Evolutionary conservation across 2,888 invertebrate species (phyloP).

Genomic region (Taphrorychus bicolor): DNA sequence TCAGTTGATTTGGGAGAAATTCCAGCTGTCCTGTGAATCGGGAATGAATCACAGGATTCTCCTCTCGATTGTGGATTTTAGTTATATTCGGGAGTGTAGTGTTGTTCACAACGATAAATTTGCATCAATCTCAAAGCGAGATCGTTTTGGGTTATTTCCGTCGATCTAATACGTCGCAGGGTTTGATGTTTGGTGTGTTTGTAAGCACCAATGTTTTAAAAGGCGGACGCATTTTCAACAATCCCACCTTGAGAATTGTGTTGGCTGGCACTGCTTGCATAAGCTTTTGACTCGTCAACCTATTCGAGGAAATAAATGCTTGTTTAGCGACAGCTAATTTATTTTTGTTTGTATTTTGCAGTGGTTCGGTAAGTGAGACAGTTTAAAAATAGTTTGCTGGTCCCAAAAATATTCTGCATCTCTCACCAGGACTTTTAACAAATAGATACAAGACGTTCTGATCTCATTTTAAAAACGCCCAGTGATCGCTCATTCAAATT

Average conservation of each 20-base stretch:
- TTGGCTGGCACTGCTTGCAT: slow-evolving; percentile 37
- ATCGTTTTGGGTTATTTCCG: slow-evolving; percentile 9
- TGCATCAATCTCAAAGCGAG: slow-evolving; percentile 14
- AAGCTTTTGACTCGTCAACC: slow-evolving; percentile 29
- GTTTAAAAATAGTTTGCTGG: slow-evolving; percentile 42
- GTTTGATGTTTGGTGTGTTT: slow-evolving; percentile 6
- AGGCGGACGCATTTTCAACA: slow-evolving; percentile 15
- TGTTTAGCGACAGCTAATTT: slow-evolving; percentile 23
- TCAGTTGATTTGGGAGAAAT: slow-evolving; percentile 8
- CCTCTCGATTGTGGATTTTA: slow-evolving; percentile 10
- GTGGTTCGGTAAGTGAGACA: slow-evolving; percentile 42
- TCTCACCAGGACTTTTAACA: background rate
- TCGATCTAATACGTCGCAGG: background rate
- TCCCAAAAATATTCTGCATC: slow-evolving; percentile 34
- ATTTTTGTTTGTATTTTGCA: slow-evolving; percentile 38
- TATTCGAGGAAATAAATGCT: slow-evolving; percentile 18
- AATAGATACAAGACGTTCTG: background rate
- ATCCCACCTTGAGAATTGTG: slow-evolving; percentile 32
- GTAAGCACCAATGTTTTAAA: slow-evolving; percentile 16
- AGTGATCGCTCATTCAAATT: background rate
- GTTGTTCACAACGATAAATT: slow-evolving; percentile 15
- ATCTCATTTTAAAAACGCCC: slow-evolving; percentile 12
- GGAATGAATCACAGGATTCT: slow-evolving; percentile 29
- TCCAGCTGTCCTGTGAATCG: slow-evolving; percentile 18
- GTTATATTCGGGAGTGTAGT: slow-evolving; percentile 13